These are phyloP conservation scores for Gorsachius magnificus DNA, from an alignment of 2,797 vertebrate species.

Conservation along the genomic window DNA sequence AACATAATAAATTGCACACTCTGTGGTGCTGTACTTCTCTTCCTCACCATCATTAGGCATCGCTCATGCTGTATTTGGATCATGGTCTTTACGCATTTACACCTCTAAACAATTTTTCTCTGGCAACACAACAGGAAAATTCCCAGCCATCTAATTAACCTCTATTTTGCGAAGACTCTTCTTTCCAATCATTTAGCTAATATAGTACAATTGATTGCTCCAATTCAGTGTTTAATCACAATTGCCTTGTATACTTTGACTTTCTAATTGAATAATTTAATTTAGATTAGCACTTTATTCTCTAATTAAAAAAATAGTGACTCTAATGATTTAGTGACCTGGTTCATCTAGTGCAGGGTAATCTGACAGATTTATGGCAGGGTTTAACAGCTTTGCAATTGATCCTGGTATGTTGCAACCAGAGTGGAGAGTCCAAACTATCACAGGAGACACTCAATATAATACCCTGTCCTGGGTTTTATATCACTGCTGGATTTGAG, in stretches of 20 bases:
- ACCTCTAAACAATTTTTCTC: neutral
- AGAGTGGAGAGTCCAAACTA: neutral
- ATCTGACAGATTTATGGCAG: neutral
- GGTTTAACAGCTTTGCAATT: constrained; percentile 1
- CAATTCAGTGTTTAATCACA: neutral
- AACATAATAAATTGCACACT: neutral
- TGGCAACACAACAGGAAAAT: neutral
- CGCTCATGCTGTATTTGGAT: neutral
- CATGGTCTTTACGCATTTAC: neutral
- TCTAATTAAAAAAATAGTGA: neutral
- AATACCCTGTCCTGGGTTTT: neutral
- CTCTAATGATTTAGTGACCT: neutral
- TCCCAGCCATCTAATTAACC: neutral
- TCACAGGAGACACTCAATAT: neutral
- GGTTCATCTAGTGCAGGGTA: neutral
- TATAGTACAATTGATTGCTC: neutral
- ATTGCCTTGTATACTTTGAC: neutral
- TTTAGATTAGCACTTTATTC: neutral
- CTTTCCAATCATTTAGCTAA: neutral
- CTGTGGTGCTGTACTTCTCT: neutral
- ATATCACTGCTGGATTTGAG: neutral
- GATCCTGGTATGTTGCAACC: neutral
- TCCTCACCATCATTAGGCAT: neutral
- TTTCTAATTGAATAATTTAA: constrained; percentile 3
- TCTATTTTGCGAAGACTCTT: neutral